phyloP scores from a whole-genome alignment of 2,797 vertebrate species.

The Mycteria americana region DNA sequence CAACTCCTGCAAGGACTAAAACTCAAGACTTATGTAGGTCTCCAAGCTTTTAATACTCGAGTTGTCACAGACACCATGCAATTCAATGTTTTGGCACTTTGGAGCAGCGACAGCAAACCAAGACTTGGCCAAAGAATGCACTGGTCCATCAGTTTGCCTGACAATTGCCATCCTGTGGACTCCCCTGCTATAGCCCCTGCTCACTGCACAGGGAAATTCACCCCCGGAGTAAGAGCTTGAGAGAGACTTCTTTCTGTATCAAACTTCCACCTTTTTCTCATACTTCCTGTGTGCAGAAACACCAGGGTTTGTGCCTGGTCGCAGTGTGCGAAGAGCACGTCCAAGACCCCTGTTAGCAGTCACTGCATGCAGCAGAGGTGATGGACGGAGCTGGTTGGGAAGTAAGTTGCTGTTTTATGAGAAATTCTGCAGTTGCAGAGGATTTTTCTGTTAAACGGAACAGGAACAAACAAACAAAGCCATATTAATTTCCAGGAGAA shows the following conservation, averaged over 20 bases:
- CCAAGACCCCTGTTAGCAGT: background rate
- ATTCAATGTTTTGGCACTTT: background rate
- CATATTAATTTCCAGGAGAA: background rate
- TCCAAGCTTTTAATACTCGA: background rate
- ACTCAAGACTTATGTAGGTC: background rate
- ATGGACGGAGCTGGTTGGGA: background rate
- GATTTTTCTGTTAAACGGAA: background rate
- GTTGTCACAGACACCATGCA: background rate
- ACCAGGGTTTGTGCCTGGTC: background rate
- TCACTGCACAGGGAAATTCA: background rate
- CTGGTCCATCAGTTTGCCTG: background rate
- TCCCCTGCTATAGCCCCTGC: background rate
- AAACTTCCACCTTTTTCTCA: background rate
- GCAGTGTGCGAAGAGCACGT: background rate
- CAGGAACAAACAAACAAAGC: background rate
- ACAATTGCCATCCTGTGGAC: background rate
- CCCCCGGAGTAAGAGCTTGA: background rate
- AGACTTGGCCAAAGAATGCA: background rate
- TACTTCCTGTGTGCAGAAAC: background rate
- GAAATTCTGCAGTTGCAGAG: background rate
- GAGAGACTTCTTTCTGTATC: background rate
- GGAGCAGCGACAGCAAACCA: background rate
- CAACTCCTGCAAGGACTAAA: background rate
- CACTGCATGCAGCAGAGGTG: background rate
- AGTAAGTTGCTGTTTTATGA: background rate